phyloP scores from a whole-genome alignment of 2,797 vertebrate species.

The Myotis findleyi region DNA sequence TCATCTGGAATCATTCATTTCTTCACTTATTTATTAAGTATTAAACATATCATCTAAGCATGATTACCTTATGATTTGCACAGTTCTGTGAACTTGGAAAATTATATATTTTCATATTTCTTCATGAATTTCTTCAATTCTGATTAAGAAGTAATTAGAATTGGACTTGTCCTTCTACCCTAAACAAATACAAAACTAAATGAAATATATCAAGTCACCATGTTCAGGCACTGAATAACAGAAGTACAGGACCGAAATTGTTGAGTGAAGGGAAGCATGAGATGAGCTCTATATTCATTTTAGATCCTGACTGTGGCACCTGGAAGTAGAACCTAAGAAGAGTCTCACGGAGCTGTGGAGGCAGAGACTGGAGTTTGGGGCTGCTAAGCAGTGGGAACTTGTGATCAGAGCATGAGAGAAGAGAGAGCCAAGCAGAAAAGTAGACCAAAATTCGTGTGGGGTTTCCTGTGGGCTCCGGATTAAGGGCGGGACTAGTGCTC shows the following conservation, averaged over 20 bases:
- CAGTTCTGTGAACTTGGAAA: background rate
- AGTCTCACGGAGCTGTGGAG: fast-evolving
- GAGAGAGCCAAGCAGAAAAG: background rate
- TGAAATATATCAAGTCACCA: background rate
- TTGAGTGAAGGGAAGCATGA: background rate
- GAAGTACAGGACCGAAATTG: background rate
- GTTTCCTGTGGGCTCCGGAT: background rate
- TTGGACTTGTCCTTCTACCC: background rate
- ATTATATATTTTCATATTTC: background rate
- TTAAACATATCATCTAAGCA: background rate
- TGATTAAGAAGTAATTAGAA: background rate
- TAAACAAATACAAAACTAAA: background rate
- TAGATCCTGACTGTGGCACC: too few species aligned
- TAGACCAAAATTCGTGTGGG: background rate
- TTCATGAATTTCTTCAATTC: conserved; percentile 31
- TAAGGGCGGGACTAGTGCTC: background rate
- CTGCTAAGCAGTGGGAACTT: background rate
- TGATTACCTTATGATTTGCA: background rate
- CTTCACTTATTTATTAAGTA: background rate
- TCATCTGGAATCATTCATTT: background rate
- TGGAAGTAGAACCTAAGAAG: background rate
- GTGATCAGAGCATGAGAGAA: background rate
- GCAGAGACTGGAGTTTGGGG: background rate
- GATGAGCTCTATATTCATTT: background rate
- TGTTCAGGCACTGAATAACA: background rate